phyloP scores from a whole-genome alignment of 2,797 vertebrate genomes.

The Chloroceryle amazona region DNA sequence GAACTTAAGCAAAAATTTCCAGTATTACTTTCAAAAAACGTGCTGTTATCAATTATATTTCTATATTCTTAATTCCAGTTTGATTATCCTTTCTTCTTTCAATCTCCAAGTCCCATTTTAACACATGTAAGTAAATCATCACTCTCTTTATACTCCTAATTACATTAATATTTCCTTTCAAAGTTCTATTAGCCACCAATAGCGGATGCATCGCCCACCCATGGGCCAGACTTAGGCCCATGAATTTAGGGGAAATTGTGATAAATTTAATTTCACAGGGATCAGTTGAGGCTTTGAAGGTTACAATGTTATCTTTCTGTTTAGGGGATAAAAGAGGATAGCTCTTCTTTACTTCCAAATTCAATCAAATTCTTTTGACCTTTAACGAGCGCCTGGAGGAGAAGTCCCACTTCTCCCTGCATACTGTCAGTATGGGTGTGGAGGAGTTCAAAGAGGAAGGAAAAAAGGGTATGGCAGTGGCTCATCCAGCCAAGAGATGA shows the following conservation, averaged over 20 bases:
- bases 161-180: neutral
- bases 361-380: neutral
- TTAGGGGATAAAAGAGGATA: neutral
- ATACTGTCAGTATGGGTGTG: neutral
- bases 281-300: neutral
- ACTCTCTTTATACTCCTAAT: neutral
- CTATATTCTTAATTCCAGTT: neutral
- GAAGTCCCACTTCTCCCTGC: neutral
- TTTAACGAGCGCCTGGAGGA: neutral
- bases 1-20: neutral
- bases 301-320: neutral
- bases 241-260: neutral
- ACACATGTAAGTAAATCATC: neutral
- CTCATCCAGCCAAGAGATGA: neutral
- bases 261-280: neutral
- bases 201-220: neutral
- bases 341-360: neutral
- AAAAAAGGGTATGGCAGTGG: neutral
- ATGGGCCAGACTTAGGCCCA: fast-evolving
- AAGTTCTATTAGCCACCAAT: neutral
- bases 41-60: neutral
- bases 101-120: neutral
- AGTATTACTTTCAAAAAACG: neutral
- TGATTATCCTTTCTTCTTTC: neutral
- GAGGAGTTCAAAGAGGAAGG: neutral